Evolutionary conservation across 2,113 vertebrate species (phyloP), one percentile per base, ranked within the genome.

Genomic region (Ifrita kowaldi): DNA sequence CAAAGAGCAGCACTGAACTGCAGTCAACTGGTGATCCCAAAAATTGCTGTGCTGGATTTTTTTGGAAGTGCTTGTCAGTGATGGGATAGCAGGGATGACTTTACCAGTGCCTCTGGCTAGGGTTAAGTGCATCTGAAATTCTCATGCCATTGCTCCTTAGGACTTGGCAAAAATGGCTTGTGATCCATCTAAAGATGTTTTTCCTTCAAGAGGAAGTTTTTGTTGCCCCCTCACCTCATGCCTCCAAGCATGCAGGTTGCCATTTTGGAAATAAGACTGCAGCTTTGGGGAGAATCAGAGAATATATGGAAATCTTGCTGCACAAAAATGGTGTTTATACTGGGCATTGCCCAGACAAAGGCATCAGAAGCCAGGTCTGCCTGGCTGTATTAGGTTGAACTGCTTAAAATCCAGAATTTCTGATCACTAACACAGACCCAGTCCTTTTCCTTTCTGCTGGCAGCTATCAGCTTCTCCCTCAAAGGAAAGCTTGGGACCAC

Each of bases 401-500:
- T 42, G 41, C 33, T 5, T 47, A 35, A 56, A 83, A 74, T 47
- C 7, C 18, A 15, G 16, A 28, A 26, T 52, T 50, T 56, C 52
- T 69, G 5, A 7, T 63, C 7, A 7, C 16, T 60, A 11, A 6
- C 1, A 2, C 5, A 47, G 60, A 69, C 4, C 32, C 35, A 7
- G 6, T 26, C 44, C 32, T 42, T 35, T 47, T 41, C 21, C 32
- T 20, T 65, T 35, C n/a, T 68, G 6, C 12, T 19, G 64, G 53
- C 39, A 84, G 39, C 37, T 24, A 0, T 37, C 0, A 0, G 22
- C 39, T 39, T 59, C 33, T 60, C 9, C 35, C 30, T 64, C 11
- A 3, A 24, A 39, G 55, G 50, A 69, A 64, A 26, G 20, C 23
- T 56, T 3, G 5, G 32, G 75, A 12, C 32, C 27, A 10, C 41